These are phyloP conservation scores for Phataginus tetradactyla DNA, from an alignment of 2,797 vertebrate genomes.

Conservation along the genomic window DNA sequence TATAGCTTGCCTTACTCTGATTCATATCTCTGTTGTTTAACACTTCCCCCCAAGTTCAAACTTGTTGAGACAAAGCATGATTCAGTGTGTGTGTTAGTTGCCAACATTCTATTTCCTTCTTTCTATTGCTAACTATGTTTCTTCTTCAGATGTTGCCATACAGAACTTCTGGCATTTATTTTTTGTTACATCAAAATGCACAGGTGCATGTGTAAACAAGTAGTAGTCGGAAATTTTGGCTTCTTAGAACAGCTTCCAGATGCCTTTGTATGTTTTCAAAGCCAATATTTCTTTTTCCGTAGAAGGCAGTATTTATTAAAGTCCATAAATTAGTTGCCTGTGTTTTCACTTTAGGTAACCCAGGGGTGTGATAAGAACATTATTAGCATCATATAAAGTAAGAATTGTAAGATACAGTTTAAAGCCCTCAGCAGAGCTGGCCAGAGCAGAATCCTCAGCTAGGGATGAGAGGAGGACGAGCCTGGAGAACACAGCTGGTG, in stretches of 20 bases:
- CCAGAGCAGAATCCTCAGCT: background rate
- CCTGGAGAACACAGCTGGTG: background rate
- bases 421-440: background rate
- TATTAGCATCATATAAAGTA: background rate
- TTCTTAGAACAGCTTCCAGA: constrained; percentile 15
- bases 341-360: background rate
- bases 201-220: background rate
- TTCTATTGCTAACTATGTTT: constrained; percentile 14
- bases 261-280: constrained; percentile 34
- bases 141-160: constrained; percentile 37
- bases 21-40: constrained; percentile 65
- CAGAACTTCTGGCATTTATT: constrained; percentile 12
- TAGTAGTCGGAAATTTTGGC: constrained; percentile 10
- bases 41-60: constrained; percentile 59
- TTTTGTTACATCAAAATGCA: background rate
- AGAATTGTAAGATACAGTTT: background rate
- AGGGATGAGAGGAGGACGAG: background rate
- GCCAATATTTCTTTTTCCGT: constrained; percentile 45
- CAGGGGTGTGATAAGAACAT: background rate
- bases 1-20: constrained; percentile 35
- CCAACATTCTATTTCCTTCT: constrained; percentile 53
- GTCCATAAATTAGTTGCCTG: background rate
- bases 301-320: constrained; percentile 48
- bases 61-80: constrained; percentile 61
- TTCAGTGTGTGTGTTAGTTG: constrained; percentile 37